Evolutionary conservation across 2,797 vertebrate genomes (phyloP).

Genomic region (Malacoraja senta): DNA sequence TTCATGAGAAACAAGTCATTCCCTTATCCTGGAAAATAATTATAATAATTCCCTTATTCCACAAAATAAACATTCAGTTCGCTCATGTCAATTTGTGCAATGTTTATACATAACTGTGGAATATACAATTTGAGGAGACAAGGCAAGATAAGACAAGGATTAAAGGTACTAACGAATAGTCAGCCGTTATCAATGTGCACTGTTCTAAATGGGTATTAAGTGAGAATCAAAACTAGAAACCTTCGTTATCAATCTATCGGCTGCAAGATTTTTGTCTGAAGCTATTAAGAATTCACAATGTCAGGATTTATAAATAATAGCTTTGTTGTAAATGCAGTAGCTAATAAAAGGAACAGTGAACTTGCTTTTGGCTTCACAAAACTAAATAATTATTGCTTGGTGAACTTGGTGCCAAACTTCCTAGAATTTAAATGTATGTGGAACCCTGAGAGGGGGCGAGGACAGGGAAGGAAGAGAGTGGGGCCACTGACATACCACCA

Average conservation of each 20-base stretch:
- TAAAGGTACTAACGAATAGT: background rate
- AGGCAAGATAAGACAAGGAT: background rate
- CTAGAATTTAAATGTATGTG: background rate
- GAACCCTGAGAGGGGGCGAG: background rate
- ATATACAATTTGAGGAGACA: background rate
- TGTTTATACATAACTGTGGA: background rate
- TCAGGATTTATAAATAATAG: background rate
- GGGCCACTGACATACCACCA: background rate
- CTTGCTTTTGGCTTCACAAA: background rate
- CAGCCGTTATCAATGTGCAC: background rate
- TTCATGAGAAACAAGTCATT: background rate
- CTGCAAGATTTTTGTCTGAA: background rate
- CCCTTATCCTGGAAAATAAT: background rate
- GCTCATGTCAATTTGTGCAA: background rate
- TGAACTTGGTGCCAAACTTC: background rate
- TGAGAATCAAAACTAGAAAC: background rate
- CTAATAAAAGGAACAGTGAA: background rate
- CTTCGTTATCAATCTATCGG: background rate
- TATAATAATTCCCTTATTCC: background rate
- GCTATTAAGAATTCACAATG: background rate
- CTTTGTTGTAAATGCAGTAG: background rate
- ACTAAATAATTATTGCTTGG: constrained; percentile 9
- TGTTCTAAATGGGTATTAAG: background rate
- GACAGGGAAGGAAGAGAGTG: background rate
- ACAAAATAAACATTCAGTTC: background rate